Evolutionary conservation across 2,113 vertebrate species (phyloP).

Genomic region (Tor tambroides): DNA sequence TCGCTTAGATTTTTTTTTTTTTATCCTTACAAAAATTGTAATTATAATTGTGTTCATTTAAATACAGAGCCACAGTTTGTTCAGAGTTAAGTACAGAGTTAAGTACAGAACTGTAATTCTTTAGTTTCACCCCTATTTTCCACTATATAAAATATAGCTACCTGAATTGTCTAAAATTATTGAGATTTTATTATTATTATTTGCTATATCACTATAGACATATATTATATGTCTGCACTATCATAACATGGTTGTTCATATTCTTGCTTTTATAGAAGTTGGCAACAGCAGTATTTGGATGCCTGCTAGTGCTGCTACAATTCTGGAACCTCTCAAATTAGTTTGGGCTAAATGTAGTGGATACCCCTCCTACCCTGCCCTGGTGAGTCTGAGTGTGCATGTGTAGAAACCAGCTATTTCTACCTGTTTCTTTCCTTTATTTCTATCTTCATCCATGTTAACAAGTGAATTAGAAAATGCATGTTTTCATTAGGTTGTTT

Average conservation of each 20-base stretch:
- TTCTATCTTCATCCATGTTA: neutral
- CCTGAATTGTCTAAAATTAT: neutral
- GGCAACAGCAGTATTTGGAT: constrained; percentile 98
- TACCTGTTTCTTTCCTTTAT: neutral
- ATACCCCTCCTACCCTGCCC: constrained; percentile 96
- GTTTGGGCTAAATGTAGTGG: constrained; percentile 99
- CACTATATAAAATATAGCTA: neutral
- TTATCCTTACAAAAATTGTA: no score
- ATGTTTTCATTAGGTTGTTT: no score
- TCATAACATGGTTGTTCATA: constrained; percentile 71
- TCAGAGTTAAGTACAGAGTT: neutral
- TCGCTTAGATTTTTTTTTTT: no score
- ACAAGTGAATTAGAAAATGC: no score
- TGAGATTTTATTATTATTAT: neutral
- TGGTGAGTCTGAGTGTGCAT: constrained; percentile 83
- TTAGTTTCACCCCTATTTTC: neutral
- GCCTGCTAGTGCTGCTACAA: constrained; percentile 87
- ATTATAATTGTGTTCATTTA: no score
- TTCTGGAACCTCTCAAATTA: constrained; percentile 96
- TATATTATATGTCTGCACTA: neutral
- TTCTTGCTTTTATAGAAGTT: constrained; percentile 85
- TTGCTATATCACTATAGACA: neutral
- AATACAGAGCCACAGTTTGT: neutral
- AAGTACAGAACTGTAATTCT: neutral
- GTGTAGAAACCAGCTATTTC: constrained; percentile 10